These are phyloP conservation scores for Ciconia boyciana DNA, from an alignment of 2,113 vertebrate genomes.

Conservation along the genomic window DNA sequence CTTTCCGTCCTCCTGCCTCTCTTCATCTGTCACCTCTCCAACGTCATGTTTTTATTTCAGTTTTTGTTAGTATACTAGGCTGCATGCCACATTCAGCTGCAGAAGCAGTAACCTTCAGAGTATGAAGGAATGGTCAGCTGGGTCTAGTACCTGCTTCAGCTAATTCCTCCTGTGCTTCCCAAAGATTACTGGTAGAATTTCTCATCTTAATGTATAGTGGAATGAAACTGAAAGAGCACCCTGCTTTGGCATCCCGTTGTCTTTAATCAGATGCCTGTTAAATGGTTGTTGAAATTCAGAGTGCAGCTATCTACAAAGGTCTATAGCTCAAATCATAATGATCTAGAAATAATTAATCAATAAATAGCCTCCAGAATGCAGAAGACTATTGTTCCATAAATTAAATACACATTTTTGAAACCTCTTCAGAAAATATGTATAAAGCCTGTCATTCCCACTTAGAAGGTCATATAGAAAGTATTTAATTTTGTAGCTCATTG, in stretches of 20 bases:
- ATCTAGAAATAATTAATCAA: not conserved
- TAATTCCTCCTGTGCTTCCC: not conserved
- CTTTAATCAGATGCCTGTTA: not conserved
- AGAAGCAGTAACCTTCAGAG: not conserved
- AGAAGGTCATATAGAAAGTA: not conserved
- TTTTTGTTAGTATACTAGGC: not conserved
- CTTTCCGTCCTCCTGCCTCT: not conserved
- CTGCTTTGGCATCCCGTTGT: not conserved
- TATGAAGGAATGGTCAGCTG: not conserved
- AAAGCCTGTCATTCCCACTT: not conserved
- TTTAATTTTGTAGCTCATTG: not conserved
- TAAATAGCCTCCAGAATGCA: not conserved
- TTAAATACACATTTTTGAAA: not conserved
- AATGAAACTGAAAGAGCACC: not conserved
- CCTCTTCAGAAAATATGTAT: not conserved
- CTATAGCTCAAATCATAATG: not conserved
- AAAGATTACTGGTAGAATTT: not conserved
- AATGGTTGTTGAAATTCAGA: not conserved
- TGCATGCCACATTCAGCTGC: not conserved
- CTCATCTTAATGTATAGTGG: not conserved
- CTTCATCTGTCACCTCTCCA: not conserved
- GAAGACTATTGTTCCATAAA: not conserved
- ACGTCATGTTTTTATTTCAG: not conserved
- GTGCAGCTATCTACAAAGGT: not conserved
- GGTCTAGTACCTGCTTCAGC: not conserved